Percentiles rank a stretch among this genome's conserved stretches.
Conservation (phyloP, 2,113 vertebrate species). For the Paraplagusia blochii region DNA sequence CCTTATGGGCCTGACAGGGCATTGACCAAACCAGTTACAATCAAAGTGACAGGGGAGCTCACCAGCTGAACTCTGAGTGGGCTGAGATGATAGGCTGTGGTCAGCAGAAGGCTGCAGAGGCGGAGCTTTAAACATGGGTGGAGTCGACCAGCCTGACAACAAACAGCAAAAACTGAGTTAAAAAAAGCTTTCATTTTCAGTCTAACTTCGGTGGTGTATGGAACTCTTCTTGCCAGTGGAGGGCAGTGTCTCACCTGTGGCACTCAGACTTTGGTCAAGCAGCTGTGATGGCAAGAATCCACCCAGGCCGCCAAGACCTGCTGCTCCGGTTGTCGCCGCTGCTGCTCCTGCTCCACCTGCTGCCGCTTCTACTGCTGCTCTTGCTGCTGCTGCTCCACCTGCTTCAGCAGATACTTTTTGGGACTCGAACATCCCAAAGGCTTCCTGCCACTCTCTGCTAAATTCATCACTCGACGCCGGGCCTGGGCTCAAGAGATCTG, state of each 20-base stretch:
- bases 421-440: slow-evolving; percentile 66
- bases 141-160: slow-evolving; percentile 75
- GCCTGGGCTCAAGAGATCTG: slow-evolving; percentile 73
- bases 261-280: slow-evolving; percentile 81
- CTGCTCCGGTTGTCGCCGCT: background rate
- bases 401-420: slow-evolving; percentile 24
- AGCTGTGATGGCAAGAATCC: slow-evolving; percentile 85
- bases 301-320: slow-evolving; percentile 54
- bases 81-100: slow-evolving; percentile 63
- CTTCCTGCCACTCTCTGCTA: slow-evolving; percentile 71
- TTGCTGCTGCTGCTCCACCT: slow-evolving; percentile 6
- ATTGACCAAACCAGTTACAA: too few relatives aligned
- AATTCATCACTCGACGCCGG: slow-evolving; percentile 62
- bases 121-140: slow-evolving; percentile 74
- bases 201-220: slow-evolving; percentile 1
- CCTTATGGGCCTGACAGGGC: too few relatives aligned
- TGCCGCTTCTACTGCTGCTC: too few relatives aligned
- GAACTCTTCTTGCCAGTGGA: slow-evolving; percentile 12
- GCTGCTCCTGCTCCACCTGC: too few relatives aligned
- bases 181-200: background rate
- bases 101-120: slow-evolving; percentile 66
- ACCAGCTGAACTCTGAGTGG: slow-evolving; percentile 66
- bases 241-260: slow-evolving; percentile 63
- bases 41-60: background rate
- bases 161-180: background rate